Evolutionary conservation across 2,888 invertebrate species (phyloP).

Genomic region (Lasioglossum zephyrum): DNA sequence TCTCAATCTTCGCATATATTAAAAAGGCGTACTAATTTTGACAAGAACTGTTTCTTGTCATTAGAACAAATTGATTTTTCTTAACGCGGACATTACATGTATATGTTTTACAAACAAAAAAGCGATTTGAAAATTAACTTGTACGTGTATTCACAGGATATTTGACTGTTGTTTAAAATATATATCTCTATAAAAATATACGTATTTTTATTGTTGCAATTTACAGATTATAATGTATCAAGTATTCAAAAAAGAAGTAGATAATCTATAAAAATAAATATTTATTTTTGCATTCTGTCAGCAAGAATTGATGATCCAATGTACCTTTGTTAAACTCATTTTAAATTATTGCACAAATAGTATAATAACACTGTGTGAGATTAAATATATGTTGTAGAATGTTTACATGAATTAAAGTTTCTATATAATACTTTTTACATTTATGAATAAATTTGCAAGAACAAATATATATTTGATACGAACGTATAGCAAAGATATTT

Average conservation of each 20-base stretch:
- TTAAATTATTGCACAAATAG: not conserved
- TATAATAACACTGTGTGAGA: not conserved
- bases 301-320: not conserved
- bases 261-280: not conserved
- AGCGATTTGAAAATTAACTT: not conserved
- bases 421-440: not conserved
- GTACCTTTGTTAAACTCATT: not conserved
- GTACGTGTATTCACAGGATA: not conserved
- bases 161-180: not conserved
- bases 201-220: constrained; percentile 18
- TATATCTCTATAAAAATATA: constrained; percentile 5
- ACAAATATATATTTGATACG: not conserved
- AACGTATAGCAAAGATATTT: not conserved
- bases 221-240: not conserved
- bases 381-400: not conserved
- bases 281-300: constrained; percentile 4
- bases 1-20: constrained; percentile 49
- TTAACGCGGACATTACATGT: not conserved
- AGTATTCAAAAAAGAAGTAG: not conserved
- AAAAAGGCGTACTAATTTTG: constrained; percentile 52
- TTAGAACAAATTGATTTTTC: constrained; percentile 39
- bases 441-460: constrained; percentile 1
- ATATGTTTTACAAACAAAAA: not conserved
- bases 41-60: constrained; percentile 56
- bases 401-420: not conserved